Conservation (phyloP, 2,797 vertebrate genomes). For the Peromyscus melanophrys region DNA sequence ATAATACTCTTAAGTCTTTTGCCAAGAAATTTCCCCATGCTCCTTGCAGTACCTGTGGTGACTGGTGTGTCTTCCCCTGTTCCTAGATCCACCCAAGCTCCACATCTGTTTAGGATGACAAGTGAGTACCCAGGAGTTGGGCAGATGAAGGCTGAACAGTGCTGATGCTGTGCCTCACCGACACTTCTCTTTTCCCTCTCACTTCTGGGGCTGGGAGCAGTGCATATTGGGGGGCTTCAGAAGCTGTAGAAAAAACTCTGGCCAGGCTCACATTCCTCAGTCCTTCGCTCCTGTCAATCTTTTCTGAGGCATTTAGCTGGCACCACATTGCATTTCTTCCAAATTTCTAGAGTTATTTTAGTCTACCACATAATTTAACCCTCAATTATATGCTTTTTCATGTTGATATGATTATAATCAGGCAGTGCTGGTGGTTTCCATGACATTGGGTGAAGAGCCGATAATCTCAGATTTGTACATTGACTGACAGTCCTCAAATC, state of each 20-base stretch:
- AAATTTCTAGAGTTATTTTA: constrained; percentile 68
- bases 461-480: constrained; percentile 47
- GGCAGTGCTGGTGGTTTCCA: constrained; percentile 46
- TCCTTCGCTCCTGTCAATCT: not conserved
- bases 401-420: constrained; percentile 68
- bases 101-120: not conserved
- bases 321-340: not conserved
- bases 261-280: not conserved
- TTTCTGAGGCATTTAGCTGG: constrained; percentile 27
- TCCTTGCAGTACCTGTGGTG: not conserved
- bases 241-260: not conserved
- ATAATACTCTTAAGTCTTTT: not conserved
- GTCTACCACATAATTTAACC: constrained; percentile 68
- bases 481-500: constrained; percentile 19
- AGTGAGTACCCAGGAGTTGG: not conserved
- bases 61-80: too few relatives aligned
- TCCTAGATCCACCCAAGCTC: not conserved
- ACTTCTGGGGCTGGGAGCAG: not conserved
- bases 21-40: not conserved
- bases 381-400: constrained; percentile 70
- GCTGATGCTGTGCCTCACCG: not conserved
- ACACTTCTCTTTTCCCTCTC: not conserved
- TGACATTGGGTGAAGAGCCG: constrained; percentile 39
- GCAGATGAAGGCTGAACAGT: not conserved
- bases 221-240: not conserved